Conservation (phyloP, 1,140 invertebrate genomes). For the Drosophila pandora region DNA sequence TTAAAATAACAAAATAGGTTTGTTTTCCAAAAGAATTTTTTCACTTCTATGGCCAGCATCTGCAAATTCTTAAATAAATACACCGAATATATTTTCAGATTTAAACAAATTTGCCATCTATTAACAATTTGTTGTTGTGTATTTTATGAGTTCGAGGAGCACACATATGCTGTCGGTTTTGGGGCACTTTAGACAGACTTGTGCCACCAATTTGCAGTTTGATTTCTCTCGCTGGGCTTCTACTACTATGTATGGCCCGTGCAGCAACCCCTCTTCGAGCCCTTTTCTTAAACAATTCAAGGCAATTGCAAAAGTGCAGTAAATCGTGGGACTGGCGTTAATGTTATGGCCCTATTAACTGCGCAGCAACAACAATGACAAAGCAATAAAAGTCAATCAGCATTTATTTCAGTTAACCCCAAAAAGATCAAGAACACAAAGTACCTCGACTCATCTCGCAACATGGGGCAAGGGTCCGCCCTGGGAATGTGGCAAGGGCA, state of each 20-base stretch:
- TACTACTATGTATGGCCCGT: background rate
- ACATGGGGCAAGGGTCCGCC: background rate
- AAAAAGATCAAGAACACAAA: conserved; percentile 52
- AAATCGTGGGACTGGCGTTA: conserved; percentile 61
- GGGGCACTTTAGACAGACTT: conserved; percentile 57
- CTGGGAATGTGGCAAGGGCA: background rate
- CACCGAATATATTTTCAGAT: background rate
- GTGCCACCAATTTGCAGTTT: conserved; percentile 71
- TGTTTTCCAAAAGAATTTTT: background rate
- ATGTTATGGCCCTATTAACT: conserved; percentile 65
- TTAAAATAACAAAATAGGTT: background rate
- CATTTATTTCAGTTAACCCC: conserved; percentile 77
- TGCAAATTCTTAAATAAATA: background rate
- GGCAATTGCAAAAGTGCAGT: conserved; percentile 59
- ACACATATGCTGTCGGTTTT: conserved; percentile 61
- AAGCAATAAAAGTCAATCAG: conserved; percentile 78
- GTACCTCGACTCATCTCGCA: conserved; percentile 18
- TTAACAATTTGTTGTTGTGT: background rate
- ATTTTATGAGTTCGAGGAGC: background rate
- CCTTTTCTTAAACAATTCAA: conserved; percentile 63
- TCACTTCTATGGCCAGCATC: background rate
- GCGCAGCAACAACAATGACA: conserved; percentile 44
- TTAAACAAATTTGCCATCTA: background rate
- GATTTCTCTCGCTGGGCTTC: conserved; percentile 51
- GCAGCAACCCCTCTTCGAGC: background rate